Conservation (phyloP, 2,113 vertebrate species). For the Archocentrus centrarchus region DNA sequence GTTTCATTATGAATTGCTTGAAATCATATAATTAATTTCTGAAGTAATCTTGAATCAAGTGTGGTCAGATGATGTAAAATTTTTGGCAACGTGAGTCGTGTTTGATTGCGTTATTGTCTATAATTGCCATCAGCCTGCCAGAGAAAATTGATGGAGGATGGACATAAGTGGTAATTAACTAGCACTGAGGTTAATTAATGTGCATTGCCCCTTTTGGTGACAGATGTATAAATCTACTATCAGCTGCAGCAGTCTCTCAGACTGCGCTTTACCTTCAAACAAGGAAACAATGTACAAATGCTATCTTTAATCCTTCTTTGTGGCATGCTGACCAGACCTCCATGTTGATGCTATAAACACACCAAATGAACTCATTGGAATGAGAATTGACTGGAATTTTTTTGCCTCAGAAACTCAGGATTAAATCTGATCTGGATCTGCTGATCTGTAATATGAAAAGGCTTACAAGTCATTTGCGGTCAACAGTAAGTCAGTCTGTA, state of each 20-base stretch:
- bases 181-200: not conserved
- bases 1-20: not conserved
- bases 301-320: not conserved
- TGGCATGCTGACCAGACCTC: not conserved
- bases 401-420: not conserved
- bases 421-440: conserved; percentile 4
- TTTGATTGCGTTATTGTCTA: too few relatives aligned
- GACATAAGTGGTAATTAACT: too few relatives aligned
- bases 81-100: too few relatives aligned
- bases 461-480: not conserved
- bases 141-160: too few relatives aligned
- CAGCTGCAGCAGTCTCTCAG: not conserved
- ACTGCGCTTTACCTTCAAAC: not conserved
- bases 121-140: too few relatives aligned
- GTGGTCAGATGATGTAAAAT: too few relatives aligned
- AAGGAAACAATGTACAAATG: not conserved
- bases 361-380: not conserved
- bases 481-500: not conserved
- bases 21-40: not conserved
- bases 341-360: not conserved
- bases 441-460: not conserved
- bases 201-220: not conserved
- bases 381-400: not conserved
- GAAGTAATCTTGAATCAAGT: not conserved
- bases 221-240: not conserved